Evolutionary conservation across 2,113 vertebrate species (phyloP), one percentile per base, ranked within the genome.

Genomic region (Lamprotornis superbus): DNA sequence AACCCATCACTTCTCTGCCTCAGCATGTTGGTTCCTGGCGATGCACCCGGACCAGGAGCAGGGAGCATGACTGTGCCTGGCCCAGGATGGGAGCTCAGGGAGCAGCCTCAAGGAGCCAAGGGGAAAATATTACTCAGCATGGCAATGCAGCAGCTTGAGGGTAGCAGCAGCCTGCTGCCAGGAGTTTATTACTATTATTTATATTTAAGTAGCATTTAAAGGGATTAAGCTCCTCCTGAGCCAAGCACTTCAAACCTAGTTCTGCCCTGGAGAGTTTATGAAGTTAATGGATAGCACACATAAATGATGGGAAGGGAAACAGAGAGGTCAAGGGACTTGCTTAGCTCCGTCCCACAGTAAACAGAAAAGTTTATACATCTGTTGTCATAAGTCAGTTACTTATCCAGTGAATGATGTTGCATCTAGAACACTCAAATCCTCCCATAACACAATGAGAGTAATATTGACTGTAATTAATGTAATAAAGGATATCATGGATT

Each of bases 1-100:
- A 70, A 31, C 15, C 24, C 60, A 67, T 7, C 39, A 10, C 30
- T 19, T 50, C 47, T 73, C 22, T 80, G 30, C 27, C 55, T 53
- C 40, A 76, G 42, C 10, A 8, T 0, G 2, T 2, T 0, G 0
- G 21, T 44, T 76, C 42, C 13, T 18, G 65, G 49, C 0, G 0
- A 60, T 21, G 42, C 61, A 49, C 10, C 13, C 1, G 0, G 37
- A 9, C 14, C 0, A 1, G n/a, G 52, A 20, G 30, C 2, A 73
- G 21, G 5, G 35, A 73, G 30, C 5, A 1, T 1, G 19, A 13
- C 24, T 17, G 39, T 5, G 49, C 27, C 20, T 37, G 70, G 27
- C 59, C n/a, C 44, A 42, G 49, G 39, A 9, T 35, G 42, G 47
- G 39, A 23, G 33, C 10, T 4, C 15, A 24, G 16, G 27, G 35